phyloP scores from a whole-genome alignment of 2,113 vertebrate species.

The Agelaius tricolor region DNA sequence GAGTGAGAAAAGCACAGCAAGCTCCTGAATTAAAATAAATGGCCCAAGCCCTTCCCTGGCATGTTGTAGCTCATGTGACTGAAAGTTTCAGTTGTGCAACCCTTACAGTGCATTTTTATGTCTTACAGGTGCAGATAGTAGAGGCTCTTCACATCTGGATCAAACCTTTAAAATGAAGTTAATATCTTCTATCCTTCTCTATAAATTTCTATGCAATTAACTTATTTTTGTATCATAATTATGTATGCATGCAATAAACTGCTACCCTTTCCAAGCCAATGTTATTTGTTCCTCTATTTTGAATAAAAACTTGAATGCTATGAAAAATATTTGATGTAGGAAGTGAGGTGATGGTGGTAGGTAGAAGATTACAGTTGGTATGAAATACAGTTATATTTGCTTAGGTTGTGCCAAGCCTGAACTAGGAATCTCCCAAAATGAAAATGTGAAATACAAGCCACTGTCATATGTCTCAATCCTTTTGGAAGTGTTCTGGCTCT shows the following conservation, averaged over 20 bases:
- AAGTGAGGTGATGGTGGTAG: neutral
- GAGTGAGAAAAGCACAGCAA: neutral
- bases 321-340: neutral
- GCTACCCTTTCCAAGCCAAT: neutral
- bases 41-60: neutral
- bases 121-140: slow-evolving; percentile 53
- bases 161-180: neutral
- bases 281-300: neutral
- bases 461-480: neutral
- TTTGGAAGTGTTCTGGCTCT: neutral
- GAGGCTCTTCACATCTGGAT: slow-evolving; percentile 3
- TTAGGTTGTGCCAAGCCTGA: neutral
- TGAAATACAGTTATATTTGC: neutral
- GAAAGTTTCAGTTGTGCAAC: neutral
- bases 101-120: neutral
- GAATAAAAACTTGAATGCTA: neutral
- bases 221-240: neutral
- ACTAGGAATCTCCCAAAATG: neutral
- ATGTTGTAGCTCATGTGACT: neutral
- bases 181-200: neutral
- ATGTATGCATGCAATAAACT: neutral
- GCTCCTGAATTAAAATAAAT: neutral
- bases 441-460: neutral
- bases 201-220: neutral
- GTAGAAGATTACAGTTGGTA: neutral